Conservation (phyloP, 2,888 invertebrate genomes). For the Ochlodes sylvanus region DNA sequence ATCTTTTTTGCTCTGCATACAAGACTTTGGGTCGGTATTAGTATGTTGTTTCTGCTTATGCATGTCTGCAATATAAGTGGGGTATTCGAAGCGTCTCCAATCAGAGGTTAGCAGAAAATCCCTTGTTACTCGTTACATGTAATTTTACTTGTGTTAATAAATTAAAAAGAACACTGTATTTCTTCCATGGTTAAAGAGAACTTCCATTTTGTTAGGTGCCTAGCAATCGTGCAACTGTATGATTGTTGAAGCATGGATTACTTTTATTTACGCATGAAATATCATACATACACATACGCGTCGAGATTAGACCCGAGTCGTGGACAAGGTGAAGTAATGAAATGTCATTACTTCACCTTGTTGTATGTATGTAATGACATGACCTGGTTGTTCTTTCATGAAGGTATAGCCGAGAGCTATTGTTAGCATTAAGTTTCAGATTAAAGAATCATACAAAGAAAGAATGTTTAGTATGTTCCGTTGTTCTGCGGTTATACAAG, state of each 20-base stretch:
- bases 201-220: background rate
- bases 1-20: background rate
- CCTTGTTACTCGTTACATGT: too few species aligned
- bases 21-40: too few species aligned
- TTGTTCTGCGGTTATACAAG: background rate
- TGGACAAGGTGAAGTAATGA: constrained; percentile 32
- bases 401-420: constrained; percentile 1
- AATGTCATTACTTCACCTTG: too few species aligned
- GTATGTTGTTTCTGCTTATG: too few species aligned
- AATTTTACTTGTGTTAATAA: too few species aligned
- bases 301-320: constrained; percentile 23
- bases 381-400: constrained; percentile 15
- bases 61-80: too few species aligned
- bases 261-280: constrained; percentile 27
- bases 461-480: background rate
- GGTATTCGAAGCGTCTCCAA: too few species aligned
- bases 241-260: background rate
- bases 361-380: too few species aligned
- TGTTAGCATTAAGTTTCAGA: constrained; percentile 3
- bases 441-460: background rate
- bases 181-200: background rate
- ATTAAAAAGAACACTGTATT: background rate
- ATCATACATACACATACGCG: constrained; percentile 28
- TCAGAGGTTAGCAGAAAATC: too few species aligned
- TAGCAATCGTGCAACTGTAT: background rate